Evolutionary conservation across 2,797 vertebrate species (phyloP).

Genomic region (Betta splendens): DNA sequence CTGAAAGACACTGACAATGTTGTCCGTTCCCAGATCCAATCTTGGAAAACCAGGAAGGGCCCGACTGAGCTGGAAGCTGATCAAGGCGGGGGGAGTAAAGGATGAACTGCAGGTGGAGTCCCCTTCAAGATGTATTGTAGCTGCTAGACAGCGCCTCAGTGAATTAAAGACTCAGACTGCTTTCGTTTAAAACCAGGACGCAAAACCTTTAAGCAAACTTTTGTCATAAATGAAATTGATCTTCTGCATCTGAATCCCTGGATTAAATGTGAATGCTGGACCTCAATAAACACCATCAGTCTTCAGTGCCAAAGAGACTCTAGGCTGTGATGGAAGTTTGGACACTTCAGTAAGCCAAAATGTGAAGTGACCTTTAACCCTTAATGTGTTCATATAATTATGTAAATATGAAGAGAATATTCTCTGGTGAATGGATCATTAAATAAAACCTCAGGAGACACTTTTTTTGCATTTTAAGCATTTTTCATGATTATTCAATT

Average conservation of each 20-base stretch:
- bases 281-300: background rate
- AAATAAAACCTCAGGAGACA: background rate
- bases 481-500: too few relatives aligned
- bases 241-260: slow-evolving; percentile 16
- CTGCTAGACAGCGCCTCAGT: background rate
- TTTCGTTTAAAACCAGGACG: background rate
- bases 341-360: background rate
- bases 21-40: slow-evolving; percentile 89
- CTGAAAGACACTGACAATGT: too few relatives aligned
- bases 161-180: slow-evolving; percentile 1
- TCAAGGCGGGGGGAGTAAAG: background rate
- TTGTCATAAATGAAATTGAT: background rate
- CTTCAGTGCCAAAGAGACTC: slow-evolving; percentile 33
- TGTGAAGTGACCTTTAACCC: background rate
- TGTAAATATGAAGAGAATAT: background rate
- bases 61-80: slow-evolving; percentile 77
- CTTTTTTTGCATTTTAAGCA: background rate
- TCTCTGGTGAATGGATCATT: background rate
- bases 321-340: background rate
- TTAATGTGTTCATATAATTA: background rate
- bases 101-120: background rate
- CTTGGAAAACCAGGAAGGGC: slow-evolving; percentile 93
- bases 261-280: slow-evolving; percentile 50
- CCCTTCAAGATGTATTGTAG: background rate
- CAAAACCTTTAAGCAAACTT: background rate